These are phyloP conservation scores for Agrypnus murinus DNA, from an alignment of 2,888 invertebrate genomes.

Conservation along the genomic window DNA sequence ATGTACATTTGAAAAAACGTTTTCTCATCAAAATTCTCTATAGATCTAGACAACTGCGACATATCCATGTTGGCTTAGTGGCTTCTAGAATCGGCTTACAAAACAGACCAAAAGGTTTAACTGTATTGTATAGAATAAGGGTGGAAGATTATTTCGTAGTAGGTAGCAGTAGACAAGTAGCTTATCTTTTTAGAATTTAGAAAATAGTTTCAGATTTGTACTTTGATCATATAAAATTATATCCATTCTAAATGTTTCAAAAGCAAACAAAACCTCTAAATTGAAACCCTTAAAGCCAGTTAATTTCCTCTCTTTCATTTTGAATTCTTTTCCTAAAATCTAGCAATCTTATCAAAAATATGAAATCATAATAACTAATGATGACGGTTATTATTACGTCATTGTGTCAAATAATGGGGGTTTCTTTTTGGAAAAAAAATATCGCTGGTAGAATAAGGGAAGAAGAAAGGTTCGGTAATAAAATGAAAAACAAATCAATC, in stretches of 20 bases:
- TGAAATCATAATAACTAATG: background rate
- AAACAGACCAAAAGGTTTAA: conserved; percentile 13
- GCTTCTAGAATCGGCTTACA: conserved; percentile 37
- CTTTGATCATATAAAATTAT: background rate
- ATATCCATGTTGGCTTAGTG: conserved; percentile 30
- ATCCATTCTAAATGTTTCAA: too few relatives aligned
- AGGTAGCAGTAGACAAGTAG: conserved; percentile 34
- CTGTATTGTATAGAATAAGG: conserved; percentile 17
- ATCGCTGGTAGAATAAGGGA: background rate
- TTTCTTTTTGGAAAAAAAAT: background rate
- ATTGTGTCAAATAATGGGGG: conserved; percentile 3
- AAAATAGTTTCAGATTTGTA: conserved; percentile 9
- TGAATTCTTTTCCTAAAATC: too few relatives aligned
- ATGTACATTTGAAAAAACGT: too few relatives aligned
- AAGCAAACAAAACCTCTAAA: background rate
- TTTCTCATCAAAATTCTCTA: too few relatives aligned
- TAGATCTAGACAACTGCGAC: too few relatives aligned
- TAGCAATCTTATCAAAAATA: background rate
- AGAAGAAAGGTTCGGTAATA: conserved; percentile 42
- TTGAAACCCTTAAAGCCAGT: too few relatives aligned
- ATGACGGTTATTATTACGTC: conserved; percentile 6
- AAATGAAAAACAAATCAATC: conserved; percentile 70
- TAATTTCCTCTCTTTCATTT: too few relatives aligned
- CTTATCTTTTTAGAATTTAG: conserved; percentile 32
- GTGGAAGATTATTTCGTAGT: conserved; percentile 28